Conservation (phyloP, 2,888 invertebrate genomes). For the Drosophila eohydei region DNA sequence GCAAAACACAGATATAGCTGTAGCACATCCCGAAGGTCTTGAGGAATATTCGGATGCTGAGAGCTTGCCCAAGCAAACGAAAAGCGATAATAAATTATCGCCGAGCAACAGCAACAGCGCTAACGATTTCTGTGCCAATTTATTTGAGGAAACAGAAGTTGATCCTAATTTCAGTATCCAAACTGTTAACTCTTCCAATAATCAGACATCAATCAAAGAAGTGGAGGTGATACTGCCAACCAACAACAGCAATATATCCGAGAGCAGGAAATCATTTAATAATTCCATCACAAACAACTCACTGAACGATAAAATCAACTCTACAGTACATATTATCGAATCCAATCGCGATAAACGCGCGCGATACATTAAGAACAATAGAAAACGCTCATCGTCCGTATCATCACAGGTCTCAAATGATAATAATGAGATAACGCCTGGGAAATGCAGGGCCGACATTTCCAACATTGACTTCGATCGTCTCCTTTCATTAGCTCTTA, state of each 20-base stretch:
- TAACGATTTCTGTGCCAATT: slow-evolving; percentile 67
- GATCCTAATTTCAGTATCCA: slow-evolving; percentile 71
- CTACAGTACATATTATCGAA: slow-evolving; percentile 25
- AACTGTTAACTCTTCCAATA: slow-evolving; percentile 53
- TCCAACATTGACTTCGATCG: slow-evolving; percentile 82
- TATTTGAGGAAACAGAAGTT: slow-evolving; percentile 64
- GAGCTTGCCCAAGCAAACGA: slow-evolving; percentile 65
- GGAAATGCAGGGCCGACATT: slow-evolving; percentile 82
- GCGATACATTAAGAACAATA: slow-evolving; percentile 35
- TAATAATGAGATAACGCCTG: slow-evolving; percentile 65
- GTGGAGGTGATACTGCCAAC: slow-evolving; percentile 64
- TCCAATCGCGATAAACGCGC: slow-evolving; percentile 35
- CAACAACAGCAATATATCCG: slow-evolving; percentile 42
- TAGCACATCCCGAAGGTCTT: slow-evolving; percentile 48
- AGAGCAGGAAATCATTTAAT: slow-evolving; percentile 59
- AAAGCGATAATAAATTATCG: slow-evolving; percentile 70
- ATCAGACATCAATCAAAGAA: slow-evolving; percentile 58
- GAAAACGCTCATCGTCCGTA: slow-evolving; percentile 77
- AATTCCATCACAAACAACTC: slow-evolving; percentile 29
- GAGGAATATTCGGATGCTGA: slow-evolving; percentile 73
- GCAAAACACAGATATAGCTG: slow-evolving; percentile 47
- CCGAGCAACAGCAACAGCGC: slow-evolving; percentile 67
- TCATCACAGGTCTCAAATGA: slow-evolving; percentile 77
- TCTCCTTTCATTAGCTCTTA: slow-evolving; percentile 81
- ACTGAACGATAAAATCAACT: slow-evolving; percentile 35